A percentile compares a stretch with the other conserved stretches of the same genome.
Conservation (phyloP, 2,797 vertebrate genomes). For the Acanthurus leucopareius region DNA sequence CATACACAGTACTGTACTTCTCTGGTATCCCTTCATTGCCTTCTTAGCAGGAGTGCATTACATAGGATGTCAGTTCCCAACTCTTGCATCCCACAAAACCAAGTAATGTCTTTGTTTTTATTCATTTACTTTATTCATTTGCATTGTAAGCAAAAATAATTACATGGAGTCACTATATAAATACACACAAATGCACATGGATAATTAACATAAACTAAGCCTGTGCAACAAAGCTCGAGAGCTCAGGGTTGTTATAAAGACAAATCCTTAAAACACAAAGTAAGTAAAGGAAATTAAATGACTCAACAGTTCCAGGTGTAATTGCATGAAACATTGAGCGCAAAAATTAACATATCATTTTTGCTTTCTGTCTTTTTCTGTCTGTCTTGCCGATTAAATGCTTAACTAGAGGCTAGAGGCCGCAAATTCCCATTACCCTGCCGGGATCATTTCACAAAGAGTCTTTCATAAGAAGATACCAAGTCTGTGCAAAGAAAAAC, state of each 20-base stretch:
- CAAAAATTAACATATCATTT: constrained; percentile 9
- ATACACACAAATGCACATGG: not conserved
- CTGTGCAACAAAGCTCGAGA: not conserved
- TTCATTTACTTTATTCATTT: not conserved
- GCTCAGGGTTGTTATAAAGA: not conserved
- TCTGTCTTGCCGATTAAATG: constrained; percentile 20
- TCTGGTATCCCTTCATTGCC: not conserved
- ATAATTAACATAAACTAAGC: too few species aligned
- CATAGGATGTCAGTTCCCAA: too few species aligned
- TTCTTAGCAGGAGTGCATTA: not conserved
- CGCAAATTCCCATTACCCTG: constrained; percentile 17
- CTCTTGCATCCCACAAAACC: too few species aligned
- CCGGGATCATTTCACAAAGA: not conserved
- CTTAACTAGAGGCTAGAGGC: constrained; percentile 23
- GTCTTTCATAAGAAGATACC: constrained; percentile 22
- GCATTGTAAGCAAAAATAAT: not conserved
- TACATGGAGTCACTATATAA: not conserved
- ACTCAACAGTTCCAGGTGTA: constrained; percentile 1
- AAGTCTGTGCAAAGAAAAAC: not conserved
- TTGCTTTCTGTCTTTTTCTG: not conserved
- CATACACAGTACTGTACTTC: too few species aligned
- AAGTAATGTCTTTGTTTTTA: too few species aligned
- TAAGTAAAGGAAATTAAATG: not conserved
- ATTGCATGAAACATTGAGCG: constrained; percentile 17
- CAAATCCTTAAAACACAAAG: not conserved